Evolutionary conservation across 1,140 invertebrate species (phyloP).

Genomic region (Bathynomus jamesi): DNA sequence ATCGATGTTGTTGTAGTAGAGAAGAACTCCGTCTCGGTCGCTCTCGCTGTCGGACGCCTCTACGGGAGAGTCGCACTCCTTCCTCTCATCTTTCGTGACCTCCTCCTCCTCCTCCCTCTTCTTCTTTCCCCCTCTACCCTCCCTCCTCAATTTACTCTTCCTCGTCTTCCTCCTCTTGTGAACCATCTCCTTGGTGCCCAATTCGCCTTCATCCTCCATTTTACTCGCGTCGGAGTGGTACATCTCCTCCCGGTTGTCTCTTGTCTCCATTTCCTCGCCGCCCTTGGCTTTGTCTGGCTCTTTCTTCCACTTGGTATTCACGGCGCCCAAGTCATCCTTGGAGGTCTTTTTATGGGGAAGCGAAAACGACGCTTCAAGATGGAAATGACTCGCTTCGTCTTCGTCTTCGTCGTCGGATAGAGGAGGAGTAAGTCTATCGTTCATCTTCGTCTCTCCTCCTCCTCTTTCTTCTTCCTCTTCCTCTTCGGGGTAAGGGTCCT

Average conservation of each 20-base stretch:
- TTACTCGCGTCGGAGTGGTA: too few species aligned
- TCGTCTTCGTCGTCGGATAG: not conserved
- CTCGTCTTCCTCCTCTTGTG: not conserved
- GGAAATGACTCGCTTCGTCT: not conserved
- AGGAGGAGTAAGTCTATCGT: not conserved
- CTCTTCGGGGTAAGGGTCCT: slow-evolving; percentile 35
- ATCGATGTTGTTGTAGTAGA: slow-evolving; percentile 33
- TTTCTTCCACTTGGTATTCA: not conserved
- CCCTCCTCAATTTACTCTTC: slow-evolving; percentile 7
- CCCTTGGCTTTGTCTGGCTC: not conserved
- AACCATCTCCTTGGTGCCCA: not conserved
- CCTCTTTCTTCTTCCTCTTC: slow-evolving; percentile 31
- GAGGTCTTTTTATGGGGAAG: not conserved
- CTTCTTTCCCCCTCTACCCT: slow-evolving; percentile 1
- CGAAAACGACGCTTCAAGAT: not conserved
- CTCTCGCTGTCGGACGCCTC: not conserved
- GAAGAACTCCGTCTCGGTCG: not conserved
- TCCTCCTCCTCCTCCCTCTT: not conserved
- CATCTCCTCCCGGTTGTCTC: not conserved
- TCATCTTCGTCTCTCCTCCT: slow-evolving; percentile 20
- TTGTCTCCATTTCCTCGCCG: not conserved
- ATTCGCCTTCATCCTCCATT: too few species aligned
- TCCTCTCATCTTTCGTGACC: not conserved
- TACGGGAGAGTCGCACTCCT: slow-evolving; percentile 5
- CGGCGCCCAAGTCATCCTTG: not conserved